A percentile compares a stretch with the other conserved stretches of the same genome.
These are phyloP conservation scores for Aphelenchoides avenae DNA, from an alignment of 1,140 invertebrate genomes.

Conservation along the genomic window DNA sequence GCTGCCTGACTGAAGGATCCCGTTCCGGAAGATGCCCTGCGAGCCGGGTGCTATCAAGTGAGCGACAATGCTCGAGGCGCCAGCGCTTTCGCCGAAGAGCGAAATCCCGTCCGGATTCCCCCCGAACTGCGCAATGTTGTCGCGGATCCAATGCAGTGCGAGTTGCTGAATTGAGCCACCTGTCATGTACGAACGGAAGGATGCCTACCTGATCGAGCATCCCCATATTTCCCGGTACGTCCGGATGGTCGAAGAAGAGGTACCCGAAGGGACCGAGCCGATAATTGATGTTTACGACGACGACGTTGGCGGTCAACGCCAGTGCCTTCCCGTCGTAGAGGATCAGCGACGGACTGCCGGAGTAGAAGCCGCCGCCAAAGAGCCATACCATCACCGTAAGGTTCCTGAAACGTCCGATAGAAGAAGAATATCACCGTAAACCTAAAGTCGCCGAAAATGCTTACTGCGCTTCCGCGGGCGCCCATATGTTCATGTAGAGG, in stretches of 20 bases:
- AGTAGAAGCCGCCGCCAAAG: constrained; percentile 58
- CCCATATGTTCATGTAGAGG: constrained; percentile 59
- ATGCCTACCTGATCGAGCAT: constrained; percentile 70
- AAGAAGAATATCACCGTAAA: too few species aligned
- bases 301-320: constrained; percentile 49
- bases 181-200: constrained; percentile 13
- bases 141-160: constrained; percentile 85
- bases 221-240: constrained; percentile 87
- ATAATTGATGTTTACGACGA: constrained; percentile 59
- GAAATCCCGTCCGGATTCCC: constrained; percentile 83
- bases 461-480: constrained; percentile 42
- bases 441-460: too few species aligned
- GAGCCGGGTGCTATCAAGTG: constrained; percentile 83
- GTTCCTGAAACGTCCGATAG: constrained; percentile 39
- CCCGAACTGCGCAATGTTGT: constrained; percentile 83
- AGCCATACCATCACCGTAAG: constrained; percentile 59
- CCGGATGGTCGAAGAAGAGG: constrained; percentile 60
- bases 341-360: constrained; percentile 51
- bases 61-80: constrained; percentile 83
- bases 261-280: constrained; percentile 57
- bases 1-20: constrained; percentile 66
- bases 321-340: constrained; percentile 58
- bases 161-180: constrained; percentile 63
- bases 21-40: constrained; percentile 76
- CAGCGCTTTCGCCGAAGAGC: constrained; percentile 92